Conservation (phyloP, 2,797 vertebrate genomes). For the Clamator glandarius region DNA sequence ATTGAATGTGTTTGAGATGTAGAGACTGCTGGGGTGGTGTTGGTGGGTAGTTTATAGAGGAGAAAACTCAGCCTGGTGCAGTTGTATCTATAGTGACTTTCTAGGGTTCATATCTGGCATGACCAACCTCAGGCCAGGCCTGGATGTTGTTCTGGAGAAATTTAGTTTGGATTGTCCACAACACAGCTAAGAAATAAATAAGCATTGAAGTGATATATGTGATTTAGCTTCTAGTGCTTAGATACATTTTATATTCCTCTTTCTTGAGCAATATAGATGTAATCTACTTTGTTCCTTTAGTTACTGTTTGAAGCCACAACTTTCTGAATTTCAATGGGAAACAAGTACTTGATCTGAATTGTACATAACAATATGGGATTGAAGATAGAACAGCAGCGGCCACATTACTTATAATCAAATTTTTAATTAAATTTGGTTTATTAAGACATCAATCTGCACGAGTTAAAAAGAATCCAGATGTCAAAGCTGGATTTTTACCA, state of each 20-base stretch:
- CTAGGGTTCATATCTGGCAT: not conserved
- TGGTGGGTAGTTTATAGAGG: not conserved
- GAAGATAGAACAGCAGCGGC: not conserved
- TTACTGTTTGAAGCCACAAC: not conserved
- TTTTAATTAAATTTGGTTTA: not conserved
- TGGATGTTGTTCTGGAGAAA: not conserved
- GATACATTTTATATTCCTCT: not conserved
- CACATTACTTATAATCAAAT: constrained; percentile 6
- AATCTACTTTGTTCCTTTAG: not conserved
- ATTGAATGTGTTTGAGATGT: not conserved
- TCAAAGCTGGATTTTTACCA: not conserved
- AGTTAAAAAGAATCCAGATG: constrained; percentile 22
- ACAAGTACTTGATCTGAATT: not conserved
- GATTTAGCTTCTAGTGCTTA: not conserved
- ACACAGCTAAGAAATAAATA: not conserved
- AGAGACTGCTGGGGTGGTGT: not conserved
- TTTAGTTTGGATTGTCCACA: not conserved
- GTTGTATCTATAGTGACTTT: not conserved
- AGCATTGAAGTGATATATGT: not conserved
- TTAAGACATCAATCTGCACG: not conserved
- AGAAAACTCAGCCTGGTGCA: not conserved
- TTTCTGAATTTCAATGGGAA: not conserved
- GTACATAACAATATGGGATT: not conserved
- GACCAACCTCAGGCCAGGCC: not conserved
- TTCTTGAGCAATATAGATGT: not conserved